Conservation (phyloP, 2,797 vertebrate genomes). For the Anolis apletophallus region DNA sequence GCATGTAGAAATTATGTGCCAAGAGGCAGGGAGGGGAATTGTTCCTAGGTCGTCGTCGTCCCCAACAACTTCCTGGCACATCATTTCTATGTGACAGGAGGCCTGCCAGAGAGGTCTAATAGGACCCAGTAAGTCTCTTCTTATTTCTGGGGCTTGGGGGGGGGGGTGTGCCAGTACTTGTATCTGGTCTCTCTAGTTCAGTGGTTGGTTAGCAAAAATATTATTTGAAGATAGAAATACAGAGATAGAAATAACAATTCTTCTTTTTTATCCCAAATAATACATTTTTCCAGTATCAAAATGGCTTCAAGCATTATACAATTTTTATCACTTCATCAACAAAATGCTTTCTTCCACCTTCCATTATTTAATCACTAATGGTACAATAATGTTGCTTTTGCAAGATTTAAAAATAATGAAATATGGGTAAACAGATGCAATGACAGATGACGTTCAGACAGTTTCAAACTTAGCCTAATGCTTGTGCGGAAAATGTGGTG, state of each 20-base stretch:
- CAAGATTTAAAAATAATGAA: slow-evolving; percentile 10
- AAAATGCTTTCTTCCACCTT: not conserved
- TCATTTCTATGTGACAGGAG: too few species aligned
- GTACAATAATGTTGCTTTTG: not conserved
- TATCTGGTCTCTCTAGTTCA: too few species aligned
- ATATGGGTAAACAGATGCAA: slow-evolving; percentile 7
- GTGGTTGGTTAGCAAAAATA: too few species aligned
- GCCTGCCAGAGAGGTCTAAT: too few species aligned
- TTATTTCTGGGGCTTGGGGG: too few species aligned
- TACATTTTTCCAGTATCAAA: not conserved
- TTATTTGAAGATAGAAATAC: not conserved
- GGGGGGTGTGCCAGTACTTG: too few species aligned
- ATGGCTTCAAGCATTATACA: not conserved
- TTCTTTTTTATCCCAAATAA: not conserved
- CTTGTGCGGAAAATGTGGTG: not conserved
- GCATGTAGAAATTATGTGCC: too few species aligned
- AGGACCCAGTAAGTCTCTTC: too few species aligned
- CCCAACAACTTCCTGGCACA: too few species aligned
- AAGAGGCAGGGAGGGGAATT: too few species aligned
- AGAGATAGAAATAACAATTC: not conserved
- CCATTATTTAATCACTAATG: slow-evolving; percentile 1
- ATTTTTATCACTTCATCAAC: not conserved
- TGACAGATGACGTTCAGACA: not conserved
- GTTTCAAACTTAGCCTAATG: slow-evolving; percentile 3
- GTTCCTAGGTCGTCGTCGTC: too few species aligned